Conservation (phyloP, 2,113 vertebrate genomes). For the Tonatia bakeri region DNA sequence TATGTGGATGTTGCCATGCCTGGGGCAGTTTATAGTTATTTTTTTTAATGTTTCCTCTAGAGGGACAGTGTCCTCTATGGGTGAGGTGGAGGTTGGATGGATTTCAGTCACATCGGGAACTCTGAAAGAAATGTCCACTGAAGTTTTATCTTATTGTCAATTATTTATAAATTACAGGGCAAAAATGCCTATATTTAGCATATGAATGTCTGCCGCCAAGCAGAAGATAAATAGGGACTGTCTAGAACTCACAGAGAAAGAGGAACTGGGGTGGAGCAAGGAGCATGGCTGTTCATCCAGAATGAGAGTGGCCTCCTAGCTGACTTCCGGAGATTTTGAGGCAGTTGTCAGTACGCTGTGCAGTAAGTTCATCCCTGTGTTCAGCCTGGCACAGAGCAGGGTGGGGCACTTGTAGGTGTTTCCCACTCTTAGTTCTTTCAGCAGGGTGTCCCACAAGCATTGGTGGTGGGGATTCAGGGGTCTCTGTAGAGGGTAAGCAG, state of each 20-base stretch:
- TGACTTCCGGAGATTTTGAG: background rate
- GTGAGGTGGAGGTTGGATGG: fast-evolving
- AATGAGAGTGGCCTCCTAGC: fast-evolving
- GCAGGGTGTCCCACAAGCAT: fast-evolving
- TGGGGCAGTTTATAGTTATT: fast-evolving
- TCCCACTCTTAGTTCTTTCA: fast-evolving
- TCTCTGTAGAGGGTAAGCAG: background rate
- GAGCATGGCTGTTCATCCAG: fast-evolving
- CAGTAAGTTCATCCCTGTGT: fast-evolving
- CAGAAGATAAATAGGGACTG: background rate
- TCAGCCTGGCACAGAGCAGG: fast-evolving
- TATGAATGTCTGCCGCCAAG: background rate
- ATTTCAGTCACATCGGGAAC: fast-evolving
- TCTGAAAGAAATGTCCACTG: background rate
- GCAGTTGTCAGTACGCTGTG: fast-evolving
- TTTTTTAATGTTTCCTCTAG: background rate
- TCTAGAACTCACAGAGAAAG: background rate
- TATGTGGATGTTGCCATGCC: fast-evolving
- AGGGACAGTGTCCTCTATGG: background rate
- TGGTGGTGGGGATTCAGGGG: fast-evolving
- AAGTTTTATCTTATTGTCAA: background rate
- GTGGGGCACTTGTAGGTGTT: fast-evolving
- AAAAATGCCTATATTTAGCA: background rate
- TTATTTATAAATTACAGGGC: background rate
- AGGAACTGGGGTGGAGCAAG: fast-evolving